These are phyloP conservation scores for Scrobipalpa costella DNA, from an alignment of 2,888 invertebrate genomes.

Conservation along the genomic window DNA sequence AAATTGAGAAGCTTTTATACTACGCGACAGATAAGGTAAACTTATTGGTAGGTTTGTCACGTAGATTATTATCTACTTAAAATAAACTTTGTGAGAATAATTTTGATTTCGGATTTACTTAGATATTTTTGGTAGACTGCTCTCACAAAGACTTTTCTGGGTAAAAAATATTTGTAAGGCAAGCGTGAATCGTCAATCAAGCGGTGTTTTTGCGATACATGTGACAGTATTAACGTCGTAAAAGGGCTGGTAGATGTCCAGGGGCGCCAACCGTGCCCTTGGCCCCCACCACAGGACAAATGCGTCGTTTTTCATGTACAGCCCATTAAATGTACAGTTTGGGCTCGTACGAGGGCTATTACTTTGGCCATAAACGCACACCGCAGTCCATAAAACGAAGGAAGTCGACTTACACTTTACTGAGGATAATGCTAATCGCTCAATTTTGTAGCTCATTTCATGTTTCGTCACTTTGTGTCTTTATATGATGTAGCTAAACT, in stretches of 20 bases:
- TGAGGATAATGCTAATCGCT: neutral
- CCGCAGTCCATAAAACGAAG: slow-evolving; percentile 41
- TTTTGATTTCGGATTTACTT: too few relatives aligned
- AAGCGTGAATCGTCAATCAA: too few relatives aligned
- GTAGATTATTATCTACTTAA: too few relatives aligned
- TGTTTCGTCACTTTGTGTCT: too few relatives aligned
- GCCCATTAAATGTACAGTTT: slow-evolving; percentile 60
- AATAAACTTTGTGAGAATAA: too few relatives aligned
- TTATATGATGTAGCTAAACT: too few relatives aligned
- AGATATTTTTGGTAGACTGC: too few relatives aligned
- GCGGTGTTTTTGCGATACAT: neutral
- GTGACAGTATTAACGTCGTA: too few relatives aligned
- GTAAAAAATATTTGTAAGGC: too few relatives aligned
- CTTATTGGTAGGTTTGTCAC: too few relatives aligned
- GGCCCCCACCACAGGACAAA: slow-evolving; percentile 48
- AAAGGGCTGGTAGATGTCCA: neutral
- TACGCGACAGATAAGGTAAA: too few relatives aligned
- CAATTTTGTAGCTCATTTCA: neutral
- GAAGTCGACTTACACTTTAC: neutral
- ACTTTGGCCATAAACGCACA: slow-evolving; percentile 59
- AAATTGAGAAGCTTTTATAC: neutral
- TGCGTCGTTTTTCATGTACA: slow-evolving; percentile 66
- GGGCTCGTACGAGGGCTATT: slow-evolving; percentile 45
- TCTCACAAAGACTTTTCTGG: too few relatives aligned
- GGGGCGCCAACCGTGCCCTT: slow-evolving; percentile 32